Evolutionary conservation across 2,113 vertebrate species (phyloP).

Genomic region (Monopterus albus): DNA sequence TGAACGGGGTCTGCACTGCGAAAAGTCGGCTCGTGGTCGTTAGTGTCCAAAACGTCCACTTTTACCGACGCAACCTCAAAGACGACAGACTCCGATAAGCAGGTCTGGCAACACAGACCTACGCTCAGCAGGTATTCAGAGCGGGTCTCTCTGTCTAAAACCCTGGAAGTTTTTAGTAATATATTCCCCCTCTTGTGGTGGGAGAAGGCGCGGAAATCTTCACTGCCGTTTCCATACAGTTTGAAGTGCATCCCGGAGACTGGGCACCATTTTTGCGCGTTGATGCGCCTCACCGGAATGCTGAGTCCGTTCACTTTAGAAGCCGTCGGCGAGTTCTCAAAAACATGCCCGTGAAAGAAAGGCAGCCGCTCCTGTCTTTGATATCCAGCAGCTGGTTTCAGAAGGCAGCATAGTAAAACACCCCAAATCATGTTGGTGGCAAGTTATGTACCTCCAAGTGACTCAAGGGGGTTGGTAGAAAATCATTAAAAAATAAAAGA

Average conservation of each 20-base stretch:
- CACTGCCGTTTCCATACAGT: conserved; percentile 84
- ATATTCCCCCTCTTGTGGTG: conserved; percentile 86
- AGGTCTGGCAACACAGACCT: conserved; percentile 82
- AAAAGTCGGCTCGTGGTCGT: conserved; percentile 88
- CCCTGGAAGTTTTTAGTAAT: conserved; percentile 82
- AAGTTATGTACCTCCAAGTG: conserved; percentile 65
- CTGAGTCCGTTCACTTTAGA: conserved; percentile 87
- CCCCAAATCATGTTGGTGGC: conserved; percentile 78
- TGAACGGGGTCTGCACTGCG: conserved; percentile 58
- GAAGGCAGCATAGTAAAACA: conserved; percentile 74
- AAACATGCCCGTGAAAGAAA: conserved; percentile 86
- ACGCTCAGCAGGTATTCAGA: conserved; percentile 82
- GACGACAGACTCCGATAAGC: conserved; percentile 59
- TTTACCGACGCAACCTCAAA: conserved; percentile 81
- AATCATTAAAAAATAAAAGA: conserved; percentile 50
- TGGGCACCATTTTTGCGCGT: conserved; percentile 86
- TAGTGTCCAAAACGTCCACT: conserved; percentile 88
- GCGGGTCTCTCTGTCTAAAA: conserved; percentile 86
- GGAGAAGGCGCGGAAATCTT: conserved; percentile 84
- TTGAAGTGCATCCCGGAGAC: conserved; percentile 81
- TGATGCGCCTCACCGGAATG: conserved; percentile 84
- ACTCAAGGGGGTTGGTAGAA: conserved; percentile 25
- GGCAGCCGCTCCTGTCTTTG: conserved; percentile 72
- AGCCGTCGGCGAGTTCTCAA: conserved; percentile 87
- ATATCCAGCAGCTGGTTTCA: conserved; percentile 69